phyloP scores from a whole-genome alignment of 1,140 invertebrate species.

The Schlechtendalia chinensis region DNA sequence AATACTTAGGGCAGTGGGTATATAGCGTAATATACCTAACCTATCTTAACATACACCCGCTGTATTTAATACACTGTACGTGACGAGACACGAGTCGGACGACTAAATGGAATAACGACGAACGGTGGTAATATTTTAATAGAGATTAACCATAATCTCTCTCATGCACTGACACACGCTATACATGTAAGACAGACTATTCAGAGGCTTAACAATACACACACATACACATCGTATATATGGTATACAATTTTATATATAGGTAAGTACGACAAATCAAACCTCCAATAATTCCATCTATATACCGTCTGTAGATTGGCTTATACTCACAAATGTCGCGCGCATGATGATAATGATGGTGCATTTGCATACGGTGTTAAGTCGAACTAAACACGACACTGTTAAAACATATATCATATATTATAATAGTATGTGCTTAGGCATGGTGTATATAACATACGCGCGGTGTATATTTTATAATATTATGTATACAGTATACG shows the following conservation, averaged over 20 bases:
- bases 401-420: neutral
- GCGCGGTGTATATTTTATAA: neutral
- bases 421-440: neutral
- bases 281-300: neutral
- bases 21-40: no score
- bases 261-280: no score
- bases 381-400: slow-evolving; percentile 19
- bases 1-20: no score
- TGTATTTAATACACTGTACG: no score
- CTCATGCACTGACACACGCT: no score
- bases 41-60: no score
- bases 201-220: neutral
- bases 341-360: no score
- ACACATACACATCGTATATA: neutral
- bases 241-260: neutral
- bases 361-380: slow-evolving; percentile 19
- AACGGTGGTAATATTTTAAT: neutral
- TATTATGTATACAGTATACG: neutral
- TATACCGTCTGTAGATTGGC: neutral
- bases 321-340: neutral
- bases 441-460: neutral
- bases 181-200: slow-evolving; percentile 11
- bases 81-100: neutral
- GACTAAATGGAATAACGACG: neutral
- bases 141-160: neutral